These are phyloP conservation scores for Herpetotheres cachinnans DNA, from an alignment of 2,113 vertebrate species.

Conservation along the genomic window DNA sequence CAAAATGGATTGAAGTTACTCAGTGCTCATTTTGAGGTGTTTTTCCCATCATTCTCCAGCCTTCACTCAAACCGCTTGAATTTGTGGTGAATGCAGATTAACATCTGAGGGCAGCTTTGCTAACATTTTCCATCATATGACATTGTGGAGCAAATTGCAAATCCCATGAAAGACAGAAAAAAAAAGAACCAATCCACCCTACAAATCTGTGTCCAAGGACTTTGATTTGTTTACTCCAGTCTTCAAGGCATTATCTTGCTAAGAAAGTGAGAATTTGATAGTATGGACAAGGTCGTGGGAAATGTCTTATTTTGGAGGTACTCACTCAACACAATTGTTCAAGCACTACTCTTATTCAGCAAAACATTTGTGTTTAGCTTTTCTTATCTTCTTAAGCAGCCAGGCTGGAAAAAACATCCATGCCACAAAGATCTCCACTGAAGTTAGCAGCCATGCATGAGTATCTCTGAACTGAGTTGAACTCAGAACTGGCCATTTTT, in stretches of 20 bases:
- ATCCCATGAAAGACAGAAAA: not conserved
- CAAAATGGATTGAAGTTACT: slow-evolving; percentile 19
- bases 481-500: not conserved
- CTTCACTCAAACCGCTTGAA: slow-evolving; percentile 12
- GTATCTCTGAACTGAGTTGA: not conserved
- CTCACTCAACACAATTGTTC: slow-evolving; percentile 25
- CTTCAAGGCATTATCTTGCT: slow-evolving; percentile 7
- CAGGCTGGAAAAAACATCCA: not conserved
- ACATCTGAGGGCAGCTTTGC: slow-evolving; percentile 44
- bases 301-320: slow-evolving; percentile 25
- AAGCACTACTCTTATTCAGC: not conserved
- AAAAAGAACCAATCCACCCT: not conserved
- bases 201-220: slow-evolving; percentile 6
- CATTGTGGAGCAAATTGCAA: slow-evolving; percentile 17
- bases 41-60: slow-evolving; percentile 1
- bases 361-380: slow-evolving; percentile 41
- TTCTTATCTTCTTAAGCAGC: not conserved
- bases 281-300: slow-evolving; percentile 2
- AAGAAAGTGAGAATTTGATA: slow-evolving; percentile 39
- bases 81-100: slow-evolving; percentile 46
- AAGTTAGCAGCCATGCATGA: not conserved
- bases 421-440: not conserved
- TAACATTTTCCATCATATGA: slow-evolving; percentile 45
- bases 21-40: not conserved
- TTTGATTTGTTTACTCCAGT: slow-evolving; percentile 4